A percentile compares a stretch with the other conserved stretches of the same genome.
Conservation (phyloP, 2,113 vertebrate genomes). For the Lota lota region DNA sequence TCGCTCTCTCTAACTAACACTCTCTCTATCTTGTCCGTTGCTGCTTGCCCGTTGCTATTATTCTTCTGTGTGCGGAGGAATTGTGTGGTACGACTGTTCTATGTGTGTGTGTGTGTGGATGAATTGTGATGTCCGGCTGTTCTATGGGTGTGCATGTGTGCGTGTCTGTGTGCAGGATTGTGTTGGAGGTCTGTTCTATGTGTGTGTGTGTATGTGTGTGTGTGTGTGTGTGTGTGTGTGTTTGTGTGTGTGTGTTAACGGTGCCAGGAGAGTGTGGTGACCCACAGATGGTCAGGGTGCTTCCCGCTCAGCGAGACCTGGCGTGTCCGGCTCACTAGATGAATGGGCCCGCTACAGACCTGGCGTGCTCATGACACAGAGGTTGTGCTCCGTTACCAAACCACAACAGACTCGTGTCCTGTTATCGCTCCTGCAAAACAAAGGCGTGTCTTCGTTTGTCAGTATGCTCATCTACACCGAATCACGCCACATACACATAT, state of each 20-base stretch:
- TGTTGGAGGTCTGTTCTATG: background rate
- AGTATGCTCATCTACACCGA: slow-evolving; percentile 5
- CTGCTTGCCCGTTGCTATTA: no score
- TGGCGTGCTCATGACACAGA: slow-evolving; percentile 64
- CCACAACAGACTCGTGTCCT: no score
- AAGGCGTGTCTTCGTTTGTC: slow-evolving; percentile 36
- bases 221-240: no score
- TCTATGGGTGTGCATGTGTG: background rate
- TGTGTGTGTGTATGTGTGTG: slow-evolving; percentile 4
- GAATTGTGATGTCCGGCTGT: slow-evolving; percentile 4
- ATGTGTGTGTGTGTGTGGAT: no score
- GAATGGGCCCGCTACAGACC: slow-evolving; percentile 64
- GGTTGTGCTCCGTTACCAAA: slow-evolving; percentile 57
- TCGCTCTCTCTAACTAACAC: slow-evolving; percentile 11
- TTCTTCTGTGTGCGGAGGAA: no score
- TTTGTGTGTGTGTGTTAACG: no score
- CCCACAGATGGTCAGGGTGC: slow-evolving; percentile 79
- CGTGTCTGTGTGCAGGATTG: background rate
- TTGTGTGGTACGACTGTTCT: no score
- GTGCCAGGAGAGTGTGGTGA: slow-evolving; percentile 75
- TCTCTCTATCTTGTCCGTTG: slow-evolving; percentile 2
- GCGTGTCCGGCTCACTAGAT: slow-evolving; percentile 64
- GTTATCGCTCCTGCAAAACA: slow-evolving; percentile 31
- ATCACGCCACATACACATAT: background rate
- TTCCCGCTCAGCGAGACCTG: slow-evolving; percentile 78